These are phyloP conservation scores for Spinus olivaceus DNA, from an alignment of 2,797 vertebrate species.

Conservation along the genomic window DNA sequence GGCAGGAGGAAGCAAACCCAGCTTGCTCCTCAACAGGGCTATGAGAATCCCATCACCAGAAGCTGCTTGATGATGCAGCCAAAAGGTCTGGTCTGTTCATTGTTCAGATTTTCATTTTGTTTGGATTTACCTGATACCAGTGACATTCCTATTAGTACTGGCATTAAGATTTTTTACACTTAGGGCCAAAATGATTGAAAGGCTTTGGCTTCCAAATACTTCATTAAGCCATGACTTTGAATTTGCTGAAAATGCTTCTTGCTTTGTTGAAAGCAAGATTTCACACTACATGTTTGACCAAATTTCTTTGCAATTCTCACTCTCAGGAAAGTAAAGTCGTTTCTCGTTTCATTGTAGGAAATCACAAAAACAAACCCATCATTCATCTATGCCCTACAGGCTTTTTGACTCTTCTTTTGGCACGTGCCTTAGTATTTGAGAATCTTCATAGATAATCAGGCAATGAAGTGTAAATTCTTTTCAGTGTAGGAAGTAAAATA, in stretches of 20 bases:
- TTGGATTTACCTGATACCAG: neutral
- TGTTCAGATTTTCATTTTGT: neutral
- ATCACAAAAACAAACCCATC: neutral
- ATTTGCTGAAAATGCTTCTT: neutral
- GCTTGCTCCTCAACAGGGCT: neutral
- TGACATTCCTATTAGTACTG: neutral
- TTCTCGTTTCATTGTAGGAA: neutral
- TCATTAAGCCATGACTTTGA: neutral
- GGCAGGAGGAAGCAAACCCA: neutral
- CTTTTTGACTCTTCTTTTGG: neutral
- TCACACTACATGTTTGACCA: neutral
- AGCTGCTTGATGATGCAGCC: neutral
- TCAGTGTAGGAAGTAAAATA: accelerated
- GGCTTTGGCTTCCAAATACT: neutral
- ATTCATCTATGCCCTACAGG: neutral
- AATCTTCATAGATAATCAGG: neutral
- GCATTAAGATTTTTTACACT: neutral
- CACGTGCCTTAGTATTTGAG: neutral
- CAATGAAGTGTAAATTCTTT: neutral
- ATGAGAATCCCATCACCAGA: neutral
- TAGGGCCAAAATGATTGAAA: neutral
- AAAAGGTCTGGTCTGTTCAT: neutral
- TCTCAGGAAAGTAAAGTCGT: neutral
- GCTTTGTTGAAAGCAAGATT: slow-evolving; percentile 24
- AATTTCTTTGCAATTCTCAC: neutral